A percentile compares a stretch with the other conserved stretches of the same genome.
Evolutionary conservation across 2,797 vertebrate genomes (phyloP).

Genomic region (Gallinago stenura): DNA sequence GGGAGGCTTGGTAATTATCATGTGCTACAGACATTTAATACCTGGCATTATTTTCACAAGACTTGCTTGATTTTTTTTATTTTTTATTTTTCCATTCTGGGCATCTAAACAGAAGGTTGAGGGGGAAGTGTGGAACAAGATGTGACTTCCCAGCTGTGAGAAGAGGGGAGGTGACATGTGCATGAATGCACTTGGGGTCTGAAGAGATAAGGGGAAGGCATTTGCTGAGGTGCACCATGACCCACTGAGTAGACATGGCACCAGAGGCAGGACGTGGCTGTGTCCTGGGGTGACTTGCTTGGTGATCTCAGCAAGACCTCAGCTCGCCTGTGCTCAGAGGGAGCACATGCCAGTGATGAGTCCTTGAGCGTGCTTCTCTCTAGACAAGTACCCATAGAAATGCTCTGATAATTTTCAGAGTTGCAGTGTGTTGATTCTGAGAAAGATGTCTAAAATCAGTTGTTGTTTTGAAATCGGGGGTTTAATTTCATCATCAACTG

Average conservation of each 20-base stretch:
- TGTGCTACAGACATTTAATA: not conserved
- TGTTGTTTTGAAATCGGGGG: not conserved
- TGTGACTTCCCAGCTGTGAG: not conserved
- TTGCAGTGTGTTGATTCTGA: not conserved
- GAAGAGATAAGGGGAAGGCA: not conserved
- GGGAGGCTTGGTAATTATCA: not conserved
- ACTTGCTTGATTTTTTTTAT: not conserved
- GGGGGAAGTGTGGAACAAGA: not conserved
- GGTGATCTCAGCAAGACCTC: rapidly evolving
- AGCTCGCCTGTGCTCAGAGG: rapidly evolving
- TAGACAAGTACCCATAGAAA: not conserved
- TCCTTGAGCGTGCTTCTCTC: not conserved
- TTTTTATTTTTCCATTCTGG: not conserved
- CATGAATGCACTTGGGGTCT: rapidly evolving
- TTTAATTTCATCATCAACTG: not conserved
- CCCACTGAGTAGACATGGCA: rapidly evolving
- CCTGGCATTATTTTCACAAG: not conserved
- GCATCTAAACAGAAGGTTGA: not conserved
- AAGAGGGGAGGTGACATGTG: not conserved
- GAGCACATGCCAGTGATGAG: rapidly evolving
- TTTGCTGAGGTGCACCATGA: not conserved
- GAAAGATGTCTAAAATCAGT: not conserved
- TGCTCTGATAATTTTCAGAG: not conserved
- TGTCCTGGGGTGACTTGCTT: rapidly evolving
- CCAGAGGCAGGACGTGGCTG: not conserved